A percentile compares a stretch with the other conserved stretches of the same genome.
These are phyloP conservation scores for Achlya flavicornis DNA, from an alignment of 2,888 invertebrate genomes.

Conservation along the genomic window DNA sequence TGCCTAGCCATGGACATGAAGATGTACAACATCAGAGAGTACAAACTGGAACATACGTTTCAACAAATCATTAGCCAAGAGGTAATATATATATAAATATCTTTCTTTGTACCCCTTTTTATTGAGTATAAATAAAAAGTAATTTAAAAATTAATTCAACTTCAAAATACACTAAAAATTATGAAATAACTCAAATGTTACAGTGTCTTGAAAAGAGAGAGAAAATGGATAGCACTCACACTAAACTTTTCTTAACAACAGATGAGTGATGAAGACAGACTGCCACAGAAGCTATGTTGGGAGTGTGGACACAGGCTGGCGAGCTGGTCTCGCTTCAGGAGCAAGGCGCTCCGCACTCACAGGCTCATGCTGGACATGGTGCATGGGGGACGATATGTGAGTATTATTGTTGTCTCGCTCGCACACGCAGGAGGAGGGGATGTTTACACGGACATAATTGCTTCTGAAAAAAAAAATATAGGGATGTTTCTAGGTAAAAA, in stretches of 20 bases:
- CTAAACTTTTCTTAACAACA: slow-evolving; percentile 23
- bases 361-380: slow-evolving; percentile 45
- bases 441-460: too few species aligned
- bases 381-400: slow-evolving; percentile 47
- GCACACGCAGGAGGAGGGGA: not conserved
- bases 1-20: slow-evolving; percentile 56
- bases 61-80: slow-evolving; percentile 56
- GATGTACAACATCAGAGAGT: slow-evolving; percentile 54
- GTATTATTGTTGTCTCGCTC: slow-evolving; percentile 33
- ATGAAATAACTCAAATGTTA: too few species aligned
- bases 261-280: slow-evolving; percentile 47
- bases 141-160: too few species aligned
- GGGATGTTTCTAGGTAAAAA: too few species aligned
- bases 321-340: slow-evolving; percentile 40
- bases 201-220: too few species aligned
- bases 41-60: slow-evolving; percentile 50
- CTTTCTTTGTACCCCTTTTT: too few species aligned
- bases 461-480: too few species aligned
- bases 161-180: too few species aligned
- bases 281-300: slow-evolving; percentile 68
- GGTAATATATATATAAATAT: slow-evolving; percentile 50
- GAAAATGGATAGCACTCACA: too few species aligned
- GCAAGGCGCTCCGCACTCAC: slow-evolving; percentile 48
- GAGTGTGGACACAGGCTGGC: slow-evolving; percentile 58
- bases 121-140: too few species aligned